Evolutionary conservation across 1,140 invertebrate genomes (phyloP).

Genomic region (Zelostemma sp.): DNA sequence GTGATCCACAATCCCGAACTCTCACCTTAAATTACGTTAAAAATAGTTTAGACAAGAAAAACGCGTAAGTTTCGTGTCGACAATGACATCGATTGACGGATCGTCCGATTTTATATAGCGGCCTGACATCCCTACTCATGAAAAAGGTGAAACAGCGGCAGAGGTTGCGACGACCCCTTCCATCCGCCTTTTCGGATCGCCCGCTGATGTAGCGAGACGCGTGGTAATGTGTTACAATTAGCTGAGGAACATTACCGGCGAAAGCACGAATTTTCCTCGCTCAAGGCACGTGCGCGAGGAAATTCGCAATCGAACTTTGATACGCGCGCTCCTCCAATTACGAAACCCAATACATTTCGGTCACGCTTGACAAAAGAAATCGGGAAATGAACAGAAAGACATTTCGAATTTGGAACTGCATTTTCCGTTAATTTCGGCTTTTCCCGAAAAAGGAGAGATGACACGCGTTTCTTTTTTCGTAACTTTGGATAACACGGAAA

Average conservation of each 20-base stretch:
- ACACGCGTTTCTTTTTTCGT: no score
- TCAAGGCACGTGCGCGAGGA: not conserved
- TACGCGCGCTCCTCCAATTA: not conserved
- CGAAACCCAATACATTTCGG: not conserved
- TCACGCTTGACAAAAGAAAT: no score
- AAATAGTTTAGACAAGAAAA: slow-evolving; percentile 33
- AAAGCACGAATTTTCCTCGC: slow-evolving; percentile 33
- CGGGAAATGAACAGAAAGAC: no score
- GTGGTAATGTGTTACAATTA: slow-evolving; percentile 49
- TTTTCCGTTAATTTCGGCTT: no score
- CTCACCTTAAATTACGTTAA: slow-evolving; percentile 42
- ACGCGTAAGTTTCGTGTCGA: slow-evolving; percentile 38
- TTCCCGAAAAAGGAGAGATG: no score
- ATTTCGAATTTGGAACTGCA: no score
- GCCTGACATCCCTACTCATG: slow-evolving; percentile 47
- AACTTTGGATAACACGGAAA: no score
- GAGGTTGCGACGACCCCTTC: slow-evolving; percentile 44
- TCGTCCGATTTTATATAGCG: slow-evolving; percentile 58
- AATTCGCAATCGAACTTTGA: no score
- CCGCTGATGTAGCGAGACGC: slow-evolving; percentile 29
- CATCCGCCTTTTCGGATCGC: slow-evolving; percentile 22
- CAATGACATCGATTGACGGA: slow-evolving; percentile 50
- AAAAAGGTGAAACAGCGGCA: slow-evolving; percentile 37
- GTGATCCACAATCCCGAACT: not conserved
- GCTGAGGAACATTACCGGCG: slow-evolving; percentile 29